phyloP scores from a whole-genome alignment of 37 sponge, comb jelly and placozoan genomes.

The Agelas oroides region DNA sequence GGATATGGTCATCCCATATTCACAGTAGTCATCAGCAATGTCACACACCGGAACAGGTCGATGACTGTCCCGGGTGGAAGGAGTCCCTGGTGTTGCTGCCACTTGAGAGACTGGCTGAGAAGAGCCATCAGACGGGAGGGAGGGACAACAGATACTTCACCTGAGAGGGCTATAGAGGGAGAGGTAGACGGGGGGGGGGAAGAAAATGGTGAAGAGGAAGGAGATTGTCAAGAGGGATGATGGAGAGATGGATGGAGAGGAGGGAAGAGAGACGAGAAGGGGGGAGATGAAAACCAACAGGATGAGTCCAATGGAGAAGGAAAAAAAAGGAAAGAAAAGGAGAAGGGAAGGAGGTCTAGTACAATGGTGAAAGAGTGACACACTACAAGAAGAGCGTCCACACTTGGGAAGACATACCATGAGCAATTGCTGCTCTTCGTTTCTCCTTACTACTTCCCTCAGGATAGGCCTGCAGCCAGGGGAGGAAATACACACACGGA shows the following conservation, averaged over 20 bases:
- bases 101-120: constrained; percentile 95
- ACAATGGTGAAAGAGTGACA: background rate
- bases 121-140: constrained; percentile 95
- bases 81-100: constrained; percentile 99
- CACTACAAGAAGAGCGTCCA: background rate
- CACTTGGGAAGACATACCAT: constrained; percentile 49
- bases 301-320: background rate
- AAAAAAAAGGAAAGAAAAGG: background rate
- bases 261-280: background rate
- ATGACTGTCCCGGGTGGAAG: constrained; percentile 74
- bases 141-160: constrained; percentile 97
- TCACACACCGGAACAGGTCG: constrained; percentile 63
- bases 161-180: constrained; percentile 72
- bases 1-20: too few species aligned
- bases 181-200: background rate
- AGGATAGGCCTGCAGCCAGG: constrained; percentile 81
- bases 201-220: background rate
- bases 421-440: constrained; percentile 91
- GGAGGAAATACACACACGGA: background rate
- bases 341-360: background rate
- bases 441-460: constrained; percentile 98
- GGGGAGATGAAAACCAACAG: background rate
- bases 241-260: background rate
- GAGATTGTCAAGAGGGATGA: background rate
- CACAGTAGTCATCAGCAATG: too few species aligned